Percentiles rank a stretch among this genome's conserved stretches.
phyloP scores from a whole-genome alignment of 2,888 invertebrate genomes.

The Agonopterix arenella region DNA sequence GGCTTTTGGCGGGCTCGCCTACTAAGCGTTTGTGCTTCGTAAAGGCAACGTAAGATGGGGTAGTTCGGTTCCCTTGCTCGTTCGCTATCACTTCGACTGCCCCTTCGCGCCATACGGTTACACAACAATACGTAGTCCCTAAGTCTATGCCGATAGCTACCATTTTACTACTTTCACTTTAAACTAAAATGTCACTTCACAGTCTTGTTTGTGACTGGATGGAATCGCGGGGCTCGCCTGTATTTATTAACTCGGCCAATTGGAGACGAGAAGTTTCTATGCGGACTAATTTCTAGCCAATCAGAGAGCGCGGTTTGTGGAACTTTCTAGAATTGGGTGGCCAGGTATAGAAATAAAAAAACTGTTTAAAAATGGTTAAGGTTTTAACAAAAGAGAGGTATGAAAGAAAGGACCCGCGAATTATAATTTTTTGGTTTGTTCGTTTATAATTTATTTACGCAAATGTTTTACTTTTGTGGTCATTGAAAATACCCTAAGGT shows the following conservation, averaged over 20 bases:
- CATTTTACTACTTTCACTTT: conserved; percentile 24
- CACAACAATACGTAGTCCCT: conserved; percentile 52
- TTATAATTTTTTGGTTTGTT: too few species aligned
- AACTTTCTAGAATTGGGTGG: conserved; percentile 39
- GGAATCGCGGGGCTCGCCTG: conserved; percentile 21
- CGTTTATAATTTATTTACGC: too few species aligned
- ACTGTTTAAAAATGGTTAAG: too few species aligned
- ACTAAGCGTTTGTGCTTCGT: conserved; percentile 40
- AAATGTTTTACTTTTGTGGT: too few species aligned
- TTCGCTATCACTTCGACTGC: conserved; percentile 50
- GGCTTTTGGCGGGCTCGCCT: conserved; percentile 51
- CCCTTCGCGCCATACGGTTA: conserved; percentile 48
- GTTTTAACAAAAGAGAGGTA: too few species aligned
- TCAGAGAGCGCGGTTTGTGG: conserved; percentile 24
- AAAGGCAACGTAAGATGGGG: conserved; percentile 54
- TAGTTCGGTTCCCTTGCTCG: conserved; percentile 45
- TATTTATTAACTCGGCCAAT: conserved; percentile 49
- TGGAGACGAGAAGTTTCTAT: conserved; percentile 37
- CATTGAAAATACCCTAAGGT: too few species aligned
- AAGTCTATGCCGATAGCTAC: conserved; percentile 57
- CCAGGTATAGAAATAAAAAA: conserved; percentile 15
- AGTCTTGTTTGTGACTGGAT: background rate
- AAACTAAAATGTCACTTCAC: background rate
- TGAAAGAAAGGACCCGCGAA: too few species aligned
- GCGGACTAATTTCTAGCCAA: conserved; percentile 31